Evolutionary conservation across 53 echinoderm and acorn worm genomes (phyloP).

Genomic region (Echinarachnius parma): DNA sequence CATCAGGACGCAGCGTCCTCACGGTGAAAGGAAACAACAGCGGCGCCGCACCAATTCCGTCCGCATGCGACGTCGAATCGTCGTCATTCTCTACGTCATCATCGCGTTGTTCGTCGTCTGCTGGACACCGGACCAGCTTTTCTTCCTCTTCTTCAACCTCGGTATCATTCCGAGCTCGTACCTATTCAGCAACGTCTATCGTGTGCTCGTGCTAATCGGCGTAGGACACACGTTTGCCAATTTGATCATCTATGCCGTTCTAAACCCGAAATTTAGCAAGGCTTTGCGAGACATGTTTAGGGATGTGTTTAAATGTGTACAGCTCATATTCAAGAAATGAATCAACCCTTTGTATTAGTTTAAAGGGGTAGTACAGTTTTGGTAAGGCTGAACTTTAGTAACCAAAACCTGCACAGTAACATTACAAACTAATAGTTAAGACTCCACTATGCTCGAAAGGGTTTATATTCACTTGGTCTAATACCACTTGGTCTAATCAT

Average conservation of each 20-base stretch:
- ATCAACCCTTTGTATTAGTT: no score
- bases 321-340: no score
- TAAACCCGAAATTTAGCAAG: conserved; percentile 27
- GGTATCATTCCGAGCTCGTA: conserved; percentile 33
- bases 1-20: no score
- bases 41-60: background rate
- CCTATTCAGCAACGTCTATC: conserved; percentile 4
- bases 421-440: no score
- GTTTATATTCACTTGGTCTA: no score
- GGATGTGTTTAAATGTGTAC: no score
- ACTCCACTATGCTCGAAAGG: no score
- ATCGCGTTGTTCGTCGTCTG: conserved; percentile 62
- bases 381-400: no score
- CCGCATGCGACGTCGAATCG: conserved; percentile 45
- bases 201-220: conserved; percentile 47
- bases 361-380: no score
- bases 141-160: conserved; percentile 49
- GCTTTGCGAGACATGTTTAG: background rate
- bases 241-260: conserved; percentile 52
- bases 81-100: conserved; percentile 53
- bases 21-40: background rate
- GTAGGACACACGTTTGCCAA: conserved; percentile 55
- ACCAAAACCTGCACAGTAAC: no score
- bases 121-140: conserved; percentile 67
- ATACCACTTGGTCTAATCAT: no score